Conservation (phyloP, 2,797 vertebrate species). For the Ctenosaura bakeri region DNA sequence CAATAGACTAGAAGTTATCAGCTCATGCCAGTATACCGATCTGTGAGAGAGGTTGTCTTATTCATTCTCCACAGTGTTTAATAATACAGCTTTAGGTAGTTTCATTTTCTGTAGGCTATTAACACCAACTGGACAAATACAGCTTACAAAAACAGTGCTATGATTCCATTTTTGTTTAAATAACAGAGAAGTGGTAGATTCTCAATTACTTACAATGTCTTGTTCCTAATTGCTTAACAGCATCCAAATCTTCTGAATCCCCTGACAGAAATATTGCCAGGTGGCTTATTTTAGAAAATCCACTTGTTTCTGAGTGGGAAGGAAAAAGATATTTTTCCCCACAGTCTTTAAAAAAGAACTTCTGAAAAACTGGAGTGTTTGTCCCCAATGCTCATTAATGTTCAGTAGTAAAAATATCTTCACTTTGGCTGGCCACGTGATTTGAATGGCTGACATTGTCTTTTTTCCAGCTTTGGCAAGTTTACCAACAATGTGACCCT, state of each 20-base stretch:
- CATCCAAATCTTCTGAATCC: not conserved
- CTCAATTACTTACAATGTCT: not conserved
- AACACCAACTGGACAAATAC: not conserved
- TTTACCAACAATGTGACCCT: not conserved
- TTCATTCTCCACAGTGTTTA: not conserved
- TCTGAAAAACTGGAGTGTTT: too few relatives aligned
- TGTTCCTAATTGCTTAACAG: not conserved
- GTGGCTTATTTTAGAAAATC: not conserved
- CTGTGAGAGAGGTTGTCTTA: conserved; percentile 5
- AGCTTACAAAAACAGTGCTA: not conserved
- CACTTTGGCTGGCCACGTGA: not conserved
- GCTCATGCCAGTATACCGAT: not conserved
- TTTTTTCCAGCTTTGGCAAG: not conserved
- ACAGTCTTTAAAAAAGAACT: not conserved
- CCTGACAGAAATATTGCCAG: conserved; percentile 7
- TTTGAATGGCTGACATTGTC: too few relatives aligned
- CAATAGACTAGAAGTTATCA: conserved; percentile 2
- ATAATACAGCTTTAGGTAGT: not conserved
- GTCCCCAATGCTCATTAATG: too few relatives aligned
- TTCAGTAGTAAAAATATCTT: not conserved
- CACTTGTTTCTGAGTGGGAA: not conserved
- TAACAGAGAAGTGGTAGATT: not conserved
- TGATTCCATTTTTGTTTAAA: not conserved
- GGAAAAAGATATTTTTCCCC: not conserved
- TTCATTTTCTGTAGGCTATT: not conserved